Percentiles rank a stretch among this genome's conserved stretches.
These are phyloP conservation scores for Chaetodon trifasciatus DNA, from an alignment of 2,797 vertebrate species.

Conservation along the genomic window DNA sequence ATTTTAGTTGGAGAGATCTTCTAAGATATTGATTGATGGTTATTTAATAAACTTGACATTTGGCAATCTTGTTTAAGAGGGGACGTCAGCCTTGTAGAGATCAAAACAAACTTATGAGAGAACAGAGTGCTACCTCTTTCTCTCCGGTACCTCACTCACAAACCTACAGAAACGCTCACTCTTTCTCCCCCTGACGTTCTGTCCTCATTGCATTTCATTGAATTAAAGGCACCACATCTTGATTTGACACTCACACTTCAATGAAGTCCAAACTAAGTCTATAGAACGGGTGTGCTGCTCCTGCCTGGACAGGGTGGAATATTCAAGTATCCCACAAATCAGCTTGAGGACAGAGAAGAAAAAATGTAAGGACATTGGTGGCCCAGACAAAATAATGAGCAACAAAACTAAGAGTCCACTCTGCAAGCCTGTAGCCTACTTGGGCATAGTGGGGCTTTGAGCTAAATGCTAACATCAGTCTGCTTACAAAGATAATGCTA, in stretches of 20 bases:
- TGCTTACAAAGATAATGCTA: background rate
- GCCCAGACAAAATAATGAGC: background rate
- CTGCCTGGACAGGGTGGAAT: background rate
- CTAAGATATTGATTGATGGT: constrained; percentile 57
- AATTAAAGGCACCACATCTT: constrained; percentile 8
- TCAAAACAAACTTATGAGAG: constrained; percentile 36
- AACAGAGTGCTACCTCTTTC: constrained; percentile 9
- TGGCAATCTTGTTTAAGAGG: constrained; percentile 35
- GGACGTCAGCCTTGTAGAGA: constrained; percentile 21
- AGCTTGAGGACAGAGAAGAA: background rate
- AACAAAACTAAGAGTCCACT: background rate
- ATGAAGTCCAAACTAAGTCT: background rate
- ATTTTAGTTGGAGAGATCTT: constrained; percentile 44
- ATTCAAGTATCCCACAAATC: background rate
- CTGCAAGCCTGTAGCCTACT: background rate
- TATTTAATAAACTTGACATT: constrained; percentile 61
- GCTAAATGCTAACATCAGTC: background rate
- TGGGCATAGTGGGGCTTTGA: background rate
- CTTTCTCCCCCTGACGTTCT: background rate
- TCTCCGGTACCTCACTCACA: background rate
- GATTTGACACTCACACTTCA: constrained; percentile 9
- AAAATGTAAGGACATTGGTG: background rate
- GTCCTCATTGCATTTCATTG: constrained; percentile 6
- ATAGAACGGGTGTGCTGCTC: background rate
- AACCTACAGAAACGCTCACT: background rate